A percentile compares a stretch with the other conserved stretches of the same genome.
Conservation (phyloP, 2,113 vertebrate genomes). For the Pterophyllum scalare region DNA sequence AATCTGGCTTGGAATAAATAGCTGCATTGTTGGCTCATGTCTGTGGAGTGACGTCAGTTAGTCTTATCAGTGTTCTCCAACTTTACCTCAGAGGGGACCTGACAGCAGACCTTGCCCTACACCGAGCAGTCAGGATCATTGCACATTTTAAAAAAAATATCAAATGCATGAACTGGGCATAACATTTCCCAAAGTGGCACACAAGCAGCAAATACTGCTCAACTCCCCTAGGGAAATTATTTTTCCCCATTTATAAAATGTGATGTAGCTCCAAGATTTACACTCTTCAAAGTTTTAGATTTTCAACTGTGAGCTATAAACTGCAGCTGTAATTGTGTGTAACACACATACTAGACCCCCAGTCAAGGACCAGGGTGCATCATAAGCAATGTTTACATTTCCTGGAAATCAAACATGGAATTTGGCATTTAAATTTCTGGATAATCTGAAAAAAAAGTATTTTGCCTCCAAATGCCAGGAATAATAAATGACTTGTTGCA, state of each 20-base stretch:
- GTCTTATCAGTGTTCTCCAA: constrained; percentile 63
- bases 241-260: neutral
- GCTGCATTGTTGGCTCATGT: constrained; percentile 67
- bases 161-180: neutral
- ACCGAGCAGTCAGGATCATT: neutral
- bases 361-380: neutral
- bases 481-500: neutral
- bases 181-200: neutral
- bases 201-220: neutral
- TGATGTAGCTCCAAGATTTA: neutral
- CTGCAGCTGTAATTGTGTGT: neutral
- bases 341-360: neutral
- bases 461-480: neutral
- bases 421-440: neutral
- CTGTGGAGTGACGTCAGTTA: constrained; percentile 58
- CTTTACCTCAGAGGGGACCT: constrained; percentile 51
- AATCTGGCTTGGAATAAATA: constrained; percentile 63
- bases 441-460: neutral
- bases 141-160: constrained; percentile 28
- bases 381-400: neutral
- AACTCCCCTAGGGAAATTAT: neutral
- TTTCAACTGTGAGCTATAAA: neutral
- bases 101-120: constrained; percentile 28
- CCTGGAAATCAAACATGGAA: neutral
- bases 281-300: neutral